Percentiles rank a stretch among this genome's conserved stretches.
Conservation (phyloP, 1,140 invertebrate genomes). For the Vanessa atalanta region DNA sequence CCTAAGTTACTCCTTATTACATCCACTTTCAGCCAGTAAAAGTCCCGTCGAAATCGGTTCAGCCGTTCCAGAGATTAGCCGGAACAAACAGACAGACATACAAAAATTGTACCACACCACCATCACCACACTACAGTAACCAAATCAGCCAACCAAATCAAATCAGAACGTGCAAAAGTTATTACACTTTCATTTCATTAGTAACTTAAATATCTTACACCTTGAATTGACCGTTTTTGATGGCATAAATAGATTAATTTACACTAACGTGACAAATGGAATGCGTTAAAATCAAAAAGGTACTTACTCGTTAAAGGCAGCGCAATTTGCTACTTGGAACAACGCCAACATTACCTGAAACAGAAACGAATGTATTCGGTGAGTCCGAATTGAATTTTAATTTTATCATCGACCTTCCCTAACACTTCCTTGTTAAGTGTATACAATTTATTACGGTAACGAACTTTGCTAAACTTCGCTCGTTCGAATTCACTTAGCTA, state of each 20-base stretch:
- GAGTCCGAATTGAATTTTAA: constrained; percentile 44
- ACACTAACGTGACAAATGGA: not conserved
- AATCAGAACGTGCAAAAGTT: no score
- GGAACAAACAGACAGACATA: no score
- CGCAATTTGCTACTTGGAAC: constrained; percentile 44
- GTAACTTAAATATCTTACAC: no score
- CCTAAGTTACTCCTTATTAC: no score
- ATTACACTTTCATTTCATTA: no score
- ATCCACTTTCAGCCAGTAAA: no score
- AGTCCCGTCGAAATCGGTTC: no score
- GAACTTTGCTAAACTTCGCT: constrained; percentile 21
- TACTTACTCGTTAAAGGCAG: constrained; percentile 49
- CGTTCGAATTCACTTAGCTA: constrained; percentile 17
- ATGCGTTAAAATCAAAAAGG: constrained; percentile 23
- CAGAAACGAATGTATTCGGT: constrained; percentile 40
- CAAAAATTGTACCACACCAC: no score
- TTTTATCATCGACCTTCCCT: constrained; percentile 37
- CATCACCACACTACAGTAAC: no score
- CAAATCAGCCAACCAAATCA: no score
- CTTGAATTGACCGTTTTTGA: no score
- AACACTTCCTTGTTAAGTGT: constrained; percentile 16
- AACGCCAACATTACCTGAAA: constrained; percentile 52
- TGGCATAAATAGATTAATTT: not conserved
- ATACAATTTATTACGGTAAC: constrained; percentile 25
- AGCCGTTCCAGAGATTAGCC: no score